These are phyloP conservation scores for Montipora foliosa DNA, from an alignment of 64 coral and sea anemone genomes.

Conservation along the genomic window DNA sequence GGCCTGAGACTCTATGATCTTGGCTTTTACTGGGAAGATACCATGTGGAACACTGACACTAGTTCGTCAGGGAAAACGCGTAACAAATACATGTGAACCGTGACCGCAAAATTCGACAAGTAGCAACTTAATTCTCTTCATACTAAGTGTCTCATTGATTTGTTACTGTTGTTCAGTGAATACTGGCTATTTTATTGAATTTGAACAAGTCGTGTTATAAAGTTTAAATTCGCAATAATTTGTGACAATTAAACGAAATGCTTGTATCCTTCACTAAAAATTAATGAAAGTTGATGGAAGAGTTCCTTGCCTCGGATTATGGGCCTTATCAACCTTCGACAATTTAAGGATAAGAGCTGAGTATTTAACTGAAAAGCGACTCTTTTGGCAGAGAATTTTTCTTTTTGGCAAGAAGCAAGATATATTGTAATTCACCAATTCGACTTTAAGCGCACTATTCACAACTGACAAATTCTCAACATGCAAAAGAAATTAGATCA, in stretches of 20 bases:
- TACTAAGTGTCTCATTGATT: neutral
- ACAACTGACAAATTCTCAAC: conserved; percentile 70
- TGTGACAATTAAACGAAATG: too few relatives aligned
- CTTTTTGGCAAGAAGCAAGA: conserved; percentile 57
- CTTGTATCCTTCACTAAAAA: too few relatives aligned
- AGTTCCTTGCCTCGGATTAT: conserved; percentile 1
- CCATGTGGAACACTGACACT: neutral
- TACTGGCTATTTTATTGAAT: too few relatives aligned
- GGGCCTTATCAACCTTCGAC: neutral
- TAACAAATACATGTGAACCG: conserved; percentile 20
- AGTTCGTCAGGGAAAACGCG: neutral
- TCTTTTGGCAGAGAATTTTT: neutral
- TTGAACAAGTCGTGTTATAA: too few relatives aligned
- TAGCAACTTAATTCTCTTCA: neutral
- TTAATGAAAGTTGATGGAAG: neutral
- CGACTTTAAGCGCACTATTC: conserved; percentile 65
- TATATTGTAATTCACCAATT: neutral
- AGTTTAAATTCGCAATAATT: too few relatives aligned
- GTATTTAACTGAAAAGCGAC: neutral
- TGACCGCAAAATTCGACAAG: neutral
- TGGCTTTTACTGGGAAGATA: neutral
- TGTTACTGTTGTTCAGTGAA: neutral
- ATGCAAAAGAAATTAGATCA: conserved; percentile 53
- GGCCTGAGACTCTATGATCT: too few relatives aligned
- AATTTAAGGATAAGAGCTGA: neutral